Conservation (phyloP, 2,113 vertebrate genomes). For the Dascyllus trimaculatus region DNA sequence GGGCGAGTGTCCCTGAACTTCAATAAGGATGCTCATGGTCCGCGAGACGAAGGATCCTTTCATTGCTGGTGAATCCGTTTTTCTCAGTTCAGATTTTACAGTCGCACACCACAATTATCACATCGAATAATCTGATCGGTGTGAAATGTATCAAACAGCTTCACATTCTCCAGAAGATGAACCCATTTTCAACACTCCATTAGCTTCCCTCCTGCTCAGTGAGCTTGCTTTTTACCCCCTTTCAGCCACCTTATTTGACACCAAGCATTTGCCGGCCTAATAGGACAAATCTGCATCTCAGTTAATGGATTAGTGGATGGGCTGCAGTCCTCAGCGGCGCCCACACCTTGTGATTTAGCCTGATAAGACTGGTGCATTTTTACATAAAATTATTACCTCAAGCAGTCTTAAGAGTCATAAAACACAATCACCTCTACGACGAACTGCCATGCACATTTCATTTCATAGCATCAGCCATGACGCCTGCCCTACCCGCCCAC, state of each 20-base stretch:
- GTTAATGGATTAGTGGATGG: constrained; percentile 12
- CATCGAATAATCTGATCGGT: too few relatives aligned
- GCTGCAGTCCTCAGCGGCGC: constrained; percentile 4
- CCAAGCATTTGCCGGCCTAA: not conserved
- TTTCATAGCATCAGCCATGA: constrained; percentile 30
- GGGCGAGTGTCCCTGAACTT: not conserved
- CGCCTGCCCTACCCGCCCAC: constrained; percentile 20
- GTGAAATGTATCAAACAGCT: too few relatives aligned
- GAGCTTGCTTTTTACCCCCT: not conserved
- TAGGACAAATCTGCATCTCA: constrained; percentile 14
- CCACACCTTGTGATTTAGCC: constrained; percentile 30
- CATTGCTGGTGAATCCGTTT: too few relatives aligned
- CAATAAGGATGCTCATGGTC: too few relatives aligned
- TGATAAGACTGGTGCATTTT: constrained; percentile 38
- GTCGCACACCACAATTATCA: too few relatives aligned
- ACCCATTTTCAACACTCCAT: too few relatives aligned
- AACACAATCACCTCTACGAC: constrained; percentile 48
- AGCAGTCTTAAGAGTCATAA: constrained; percentile 47
- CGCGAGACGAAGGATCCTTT: too few relatives aligned
- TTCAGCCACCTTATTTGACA: not conserved
- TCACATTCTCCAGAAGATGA: not conserved
- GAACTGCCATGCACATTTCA: constrained; percentile 38
- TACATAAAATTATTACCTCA: constrained; percentile 43
- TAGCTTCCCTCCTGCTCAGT: too few relatives aligned
- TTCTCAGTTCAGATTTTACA: too few relatives aligned